phyloP scores from a whole-genome alignment of 2,113 vertebrate species.

The Onychostoma macrolepis region DNA sequence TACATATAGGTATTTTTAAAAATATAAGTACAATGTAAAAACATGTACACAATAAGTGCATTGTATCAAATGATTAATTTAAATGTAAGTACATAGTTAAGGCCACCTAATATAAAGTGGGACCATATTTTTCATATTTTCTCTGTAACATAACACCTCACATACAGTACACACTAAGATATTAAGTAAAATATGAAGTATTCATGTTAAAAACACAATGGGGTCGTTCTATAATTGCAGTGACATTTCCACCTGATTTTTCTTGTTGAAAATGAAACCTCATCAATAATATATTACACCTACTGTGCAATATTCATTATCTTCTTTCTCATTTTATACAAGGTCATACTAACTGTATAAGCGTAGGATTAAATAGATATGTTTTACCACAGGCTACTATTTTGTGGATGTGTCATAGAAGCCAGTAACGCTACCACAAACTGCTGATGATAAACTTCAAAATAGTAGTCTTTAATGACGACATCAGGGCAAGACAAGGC shows the following conservation, averaged over 20 bases:
- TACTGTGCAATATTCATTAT: not conserved
- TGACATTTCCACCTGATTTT: not conserved
- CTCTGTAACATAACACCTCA: not conserved
- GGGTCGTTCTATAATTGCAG: not conserved
- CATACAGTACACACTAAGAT: not conserved
- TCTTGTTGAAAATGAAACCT: not conserved
- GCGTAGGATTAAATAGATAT: not conserved
- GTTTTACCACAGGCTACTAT: not conserved
- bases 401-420: not conserved
- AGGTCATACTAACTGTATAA: not conserved
- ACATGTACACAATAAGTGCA: too few species aligned
- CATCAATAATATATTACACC: conserved; percentile 4
- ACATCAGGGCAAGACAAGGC: too few species aligned
- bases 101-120: too few species aligned
- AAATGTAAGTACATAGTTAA: too few species aligned
- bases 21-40: too few species aligned
- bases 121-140: not conserved
- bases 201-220: not conserved
- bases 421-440: not conserved
- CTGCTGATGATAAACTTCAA: not conserved
- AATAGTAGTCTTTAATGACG: too few species aligned
- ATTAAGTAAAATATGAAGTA: not conserved
- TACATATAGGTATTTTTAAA: too few species aligned
- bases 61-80: too few species aligned
- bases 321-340: not conserved